phyloP scores from a whole-genome alignment of 2,888 invertebrate species.

The Stenoptilia bipunctidactyla region DNA sequence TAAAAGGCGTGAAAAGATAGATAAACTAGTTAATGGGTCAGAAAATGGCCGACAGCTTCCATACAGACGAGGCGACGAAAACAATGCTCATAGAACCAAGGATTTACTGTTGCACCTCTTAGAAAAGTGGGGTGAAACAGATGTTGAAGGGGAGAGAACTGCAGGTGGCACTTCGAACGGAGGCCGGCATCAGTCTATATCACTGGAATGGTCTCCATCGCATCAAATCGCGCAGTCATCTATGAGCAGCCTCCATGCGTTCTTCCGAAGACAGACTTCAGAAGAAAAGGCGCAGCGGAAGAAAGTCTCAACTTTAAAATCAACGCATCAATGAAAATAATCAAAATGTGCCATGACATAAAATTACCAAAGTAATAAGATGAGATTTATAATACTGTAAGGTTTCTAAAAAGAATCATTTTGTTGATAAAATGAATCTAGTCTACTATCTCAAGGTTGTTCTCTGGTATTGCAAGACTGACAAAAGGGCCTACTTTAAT shows the following conservation, averaged over 20 bases:
- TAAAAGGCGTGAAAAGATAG: conserved; percentile 52
- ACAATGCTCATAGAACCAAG: conserved; percentile 79
- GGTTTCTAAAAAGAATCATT: conserved; percentile 4
- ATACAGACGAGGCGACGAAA: conserved; percentile 62
- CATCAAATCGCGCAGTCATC: conserved; percentile 82
- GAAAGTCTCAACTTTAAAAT: conserved; percentile 36
- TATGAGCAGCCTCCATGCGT: conserved; percentile 84
- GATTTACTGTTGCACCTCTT: conserved; percentile 80
- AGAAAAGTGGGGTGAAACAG: conserved; percentile 81
- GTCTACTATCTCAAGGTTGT: conserved; percentile 43
- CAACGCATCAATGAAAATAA: conserved; percentile 17
- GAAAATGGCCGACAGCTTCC: conserved; percentile 54
- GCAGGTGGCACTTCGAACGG: conserved; percentile 63
- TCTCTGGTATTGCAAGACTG: no score
- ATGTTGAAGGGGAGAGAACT: conserved; percentile 55
- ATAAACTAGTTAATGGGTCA: conserved; percentile 50
- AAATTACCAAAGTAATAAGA: conserved; percentile 56
- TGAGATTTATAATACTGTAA: conserved; percentile 33
- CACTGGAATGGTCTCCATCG: conserved; percentile 80
- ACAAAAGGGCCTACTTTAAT: no score
- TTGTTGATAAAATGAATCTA: conserved; percentile 44
- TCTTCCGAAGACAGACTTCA: conserved; percentile 77
- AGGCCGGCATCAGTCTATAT: conserved; percentile 77
- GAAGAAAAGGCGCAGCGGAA: conserved; percentile 56
- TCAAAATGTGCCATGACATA: conserved; percentile 50